Evolutionary conservation across 1,140 invertebrate species (phyloP), one percentile per base, ranked within the genome.

Genomic region (Drosophila nannoptera): DNA sequence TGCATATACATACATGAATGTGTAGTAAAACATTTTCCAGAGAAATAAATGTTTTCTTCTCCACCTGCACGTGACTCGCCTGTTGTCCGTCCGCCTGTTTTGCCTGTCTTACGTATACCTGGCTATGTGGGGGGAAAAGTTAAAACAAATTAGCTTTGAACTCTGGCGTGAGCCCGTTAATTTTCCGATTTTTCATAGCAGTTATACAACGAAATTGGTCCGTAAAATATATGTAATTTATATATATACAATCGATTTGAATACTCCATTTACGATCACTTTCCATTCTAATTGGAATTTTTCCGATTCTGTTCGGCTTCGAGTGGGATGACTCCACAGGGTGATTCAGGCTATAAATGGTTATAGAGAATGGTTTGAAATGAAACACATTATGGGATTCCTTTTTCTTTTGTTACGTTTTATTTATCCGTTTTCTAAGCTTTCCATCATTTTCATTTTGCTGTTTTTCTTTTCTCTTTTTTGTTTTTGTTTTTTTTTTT

Each of bases 341-440:
- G 36, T 38, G 36, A 2, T 38, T 38, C 4, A 5, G 4, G 35
- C 36, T 4, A 43, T 14, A 6, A 3, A 43, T 8, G 8, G 3
- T 4, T 8, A 38, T 11, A 22, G 22, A 22, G 22, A 22, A 22
- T 22, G 1, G 3, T 22, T 22, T 22, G 4, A 45, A 29, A 46
- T 11, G 48, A 61, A 75, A 78, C 12, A 72, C 59, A 59, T 9
- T 16, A 43, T 55, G 55, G 11, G 42, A 14, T 70, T 69, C 81
- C 71, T 78, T 78, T 83, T 75, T 73, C 61, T 33, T 78, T 83
- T 83, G 80, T 83, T 83, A 83, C 80, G 62, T 83, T 83, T 83
- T 83, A 83, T 84, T 83, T 80, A 80, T 80, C 65, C 69, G 73
- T 78, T 77, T 75, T 50, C 54, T 35, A 54, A 35, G 29, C 16